phyloP scores from a whole-genome alignment of 2,797 vertebrate genomes.

The Chromis chromis region DNA sequence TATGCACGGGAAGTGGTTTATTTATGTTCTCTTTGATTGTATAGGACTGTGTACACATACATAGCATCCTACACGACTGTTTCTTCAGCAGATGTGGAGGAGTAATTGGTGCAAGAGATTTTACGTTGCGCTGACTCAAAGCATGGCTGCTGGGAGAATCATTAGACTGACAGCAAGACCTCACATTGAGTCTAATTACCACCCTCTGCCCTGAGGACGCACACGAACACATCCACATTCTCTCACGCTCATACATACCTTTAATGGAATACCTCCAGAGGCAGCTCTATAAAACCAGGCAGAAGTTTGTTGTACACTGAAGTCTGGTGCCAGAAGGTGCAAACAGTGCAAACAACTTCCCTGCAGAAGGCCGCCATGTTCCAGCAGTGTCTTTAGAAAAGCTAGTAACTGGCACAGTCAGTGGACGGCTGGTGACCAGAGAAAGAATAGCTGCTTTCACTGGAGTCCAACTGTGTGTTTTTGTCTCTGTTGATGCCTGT shows the following conservation, averaged over 20 bases:
- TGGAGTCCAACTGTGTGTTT: constrained; percentile 51
- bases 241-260: constrained; percentile 39
- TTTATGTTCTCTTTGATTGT: constrained; percentile 41
- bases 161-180: constrained; percentile 64
- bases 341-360: constrained; percentile 47
- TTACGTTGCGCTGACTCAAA: constrained; percentile 47
- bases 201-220: constrained; percentile 61
- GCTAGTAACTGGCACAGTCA: constrained; percentile 68
- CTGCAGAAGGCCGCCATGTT: constrained; percentile 53
- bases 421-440: constrained; percentile 63
- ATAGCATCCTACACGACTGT: constrained; percentile 3
- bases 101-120: constrained; percentile 54
- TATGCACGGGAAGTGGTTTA: constrained; percentile 14
- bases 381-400: constrained; percentile 62
- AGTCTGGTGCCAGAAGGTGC: constrained; percentile 56
- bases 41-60: constrained; percentile 3
- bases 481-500: constrained; percentile 36
- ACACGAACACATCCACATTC: constrained; percentile 35
- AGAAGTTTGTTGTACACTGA: constrained; percentile 39
- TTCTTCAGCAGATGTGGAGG: constrained; percentile 55
- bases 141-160: constrained; percentile 60
- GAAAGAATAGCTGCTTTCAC: constrained; percentile 66
- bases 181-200: constrained; percentile 68
- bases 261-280: constrained; percentile 42
- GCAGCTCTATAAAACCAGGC: constrained; percentile 45